These are phyloP conservation scores for Aurelia aurita complex sp. Pacific DNA, from an alignment of 30 jellyfish, hydroid and myxozoan genomes.

Conservation along the genomic window DNA sequence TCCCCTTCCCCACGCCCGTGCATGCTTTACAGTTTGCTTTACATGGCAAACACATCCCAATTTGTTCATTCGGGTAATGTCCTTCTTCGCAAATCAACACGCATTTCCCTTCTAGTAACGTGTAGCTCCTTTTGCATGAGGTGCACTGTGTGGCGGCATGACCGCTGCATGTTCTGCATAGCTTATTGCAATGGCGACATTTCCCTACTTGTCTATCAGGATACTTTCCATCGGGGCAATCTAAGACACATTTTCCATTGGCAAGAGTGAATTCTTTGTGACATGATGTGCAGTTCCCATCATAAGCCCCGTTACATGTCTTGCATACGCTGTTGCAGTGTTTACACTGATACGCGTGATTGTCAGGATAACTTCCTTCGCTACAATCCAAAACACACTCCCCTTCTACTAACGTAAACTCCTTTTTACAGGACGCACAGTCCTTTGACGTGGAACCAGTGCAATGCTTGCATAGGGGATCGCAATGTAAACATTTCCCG, in stretches of 20 bases:
- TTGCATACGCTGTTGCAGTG: constrained; percentile 48
- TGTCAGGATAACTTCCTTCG: constrained; percentile 53
- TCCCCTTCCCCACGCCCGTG: constrained; percentile 59
- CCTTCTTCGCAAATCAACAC: constrained; percentile 56
- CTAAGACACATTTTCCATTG: constrained; percentile 55
- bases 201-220: constrained; percentile 5
- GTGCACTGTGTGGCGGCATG: constrained; percentile 54
- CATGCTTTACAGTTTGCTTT: constrained; percentile 69
- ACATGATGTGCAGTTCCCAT: constrained; percentile 63
- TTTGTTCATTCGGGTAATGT: constrained; percentile 26
- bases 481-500: constrained; percentile 53
- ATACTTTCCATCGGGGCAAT: constrained; percentile 62
- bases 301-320: constrained; percentile 54
- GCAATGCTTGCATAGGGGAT: constrained; percentile 54
- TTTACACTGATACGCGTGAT: constrained; percentile 25
- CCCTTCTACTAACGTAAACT: constrained; percentile 40
- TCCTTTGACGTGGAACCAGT: constrained; percentile 41
- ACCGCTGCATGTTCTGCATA: constrained; percentile 72
- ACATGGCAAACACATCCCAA: constrained; percentile 65
- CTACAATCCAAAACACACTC: constrained; percentile 53
- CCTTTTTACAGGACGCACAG: constrained; percentile 61
- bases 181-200: constrained; percentile 65
- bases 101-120: constrained; percentile 55
- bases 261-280: constrained; percentile 40
- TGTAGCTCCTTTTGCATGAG: constrained; percentile 45